Evolutionary conservation across 2,797 vertebrate species (phyloP).

Genomic region (Thamnophis elegans): DNA sequence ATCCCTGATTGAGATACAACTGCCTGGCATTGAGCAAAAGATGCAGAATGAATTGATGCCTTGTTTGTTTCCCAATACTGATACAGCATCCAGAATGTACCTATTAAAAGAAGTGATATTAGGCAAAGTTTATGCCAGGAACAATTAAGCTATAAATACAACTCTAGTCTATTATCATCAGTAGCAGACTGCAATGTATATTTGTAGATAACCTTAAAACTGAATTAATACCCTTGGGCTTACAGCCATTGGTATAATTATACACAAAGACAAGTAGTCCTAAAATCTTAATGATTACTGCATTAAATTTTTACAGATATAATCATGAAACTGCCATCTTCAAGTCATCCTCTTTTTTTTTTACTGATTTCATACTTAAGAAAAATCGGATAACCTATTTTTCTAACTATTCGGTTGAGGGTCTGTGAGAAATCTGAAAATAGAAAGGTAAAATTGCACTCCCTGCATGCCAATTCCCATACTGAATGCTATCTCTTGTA

Average conservation of each 20-base stretch:
- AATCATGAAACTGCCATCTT: neutral
- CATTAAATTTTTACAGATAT: neutral
- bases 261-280: neutral
- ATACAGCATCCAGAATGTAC: neutral
- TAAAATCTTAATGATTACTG: neutral
- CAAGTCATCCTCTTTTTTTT: neutral
- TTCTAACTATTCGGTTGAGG: neutral
- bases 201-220: neutral
- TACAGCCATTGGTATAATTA: neutral
- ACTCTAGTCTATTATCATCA: neutral
- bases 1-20: neutral
- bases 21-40: neutral
- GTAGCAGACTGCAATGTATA: neutral
- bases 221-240: neutral
- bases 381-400: neutral
- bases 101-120: neutral
- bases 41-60: neutral
- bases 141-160: neutral
- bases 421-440: slow-evolving; percentile 10
- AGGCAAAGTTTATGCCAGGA: neutral
- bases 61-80: neutral
- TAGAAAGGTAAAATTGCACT: neutral
- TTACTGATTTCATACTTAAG: neutral
- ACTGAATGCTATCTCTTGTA: neutral
- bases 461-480: neutral